These are phyloP conservation scores for Rallus crepitans DNA, from an alignment of 2,797 vertebrate genomes.

Conservation along the genomic window DNA sequence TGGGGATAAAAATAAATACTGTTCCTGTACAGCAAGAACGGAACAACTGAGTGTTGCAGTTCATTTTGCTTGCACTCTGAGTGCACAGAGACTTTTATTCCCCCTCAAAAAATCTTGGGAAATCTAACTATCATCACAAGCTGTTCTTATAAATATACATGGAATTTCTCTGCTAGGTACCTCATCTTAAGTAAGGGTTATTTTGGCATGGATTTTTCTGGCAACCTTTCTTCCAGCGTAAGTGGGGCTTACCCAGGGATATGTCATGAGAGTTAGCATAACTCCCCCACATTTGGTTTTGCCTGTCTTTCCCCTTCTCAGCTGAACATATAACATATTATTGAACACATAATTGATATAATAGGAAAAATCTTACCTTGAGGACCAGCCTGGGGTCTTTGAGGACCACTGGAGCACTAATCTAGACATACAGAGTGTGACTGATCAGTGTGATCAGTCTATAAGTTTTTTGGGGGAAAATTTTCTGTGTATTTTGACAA, in stretches of 20 bases:
- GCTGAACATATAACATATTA: neutral
- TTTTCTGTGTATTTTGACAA: neutral
- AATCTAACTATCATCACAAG: neutral
- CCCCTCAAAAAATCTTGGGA: neutral
- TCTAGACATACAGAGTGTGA: neutral
- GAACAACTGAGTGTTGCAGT: neutral
- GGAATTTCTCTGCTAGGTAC: neutral
- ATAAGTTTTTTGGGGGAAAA: rapidly evolving
- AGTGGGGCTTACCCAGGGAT: neutral
- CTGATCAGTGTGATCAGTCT: neutral
- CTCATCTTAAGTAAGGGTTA: neutral
- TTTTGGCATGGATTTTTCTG: neutral
- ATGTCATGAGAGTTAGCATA: neutral
- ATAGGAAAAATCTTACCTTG: neutral
- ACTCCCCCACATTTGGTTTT: neutral
- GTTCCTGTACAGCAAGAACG: neutral
- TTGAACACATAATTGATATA: neutral
- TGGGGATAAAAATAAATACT: slow-evolving; percentile 11
- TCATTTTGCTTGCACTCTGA: neutral
- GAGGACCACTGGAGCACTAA: neutral
- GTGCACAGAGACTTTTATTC: neutral
- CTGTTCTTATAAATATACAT: slow-evolving; percentile 40
- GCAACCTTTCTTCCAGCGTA: neutral
- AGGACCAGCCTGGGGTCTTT: neutral
- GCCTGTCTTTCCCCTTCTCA: neutral